A percentile compares a stretch with the other conserved stretches of the same genome.
These are phyloP conservation scores for Acridotheres tristis DNA, from an alignment of 2,797 vertebrate species.

Conservation along the genomic window DNA sequence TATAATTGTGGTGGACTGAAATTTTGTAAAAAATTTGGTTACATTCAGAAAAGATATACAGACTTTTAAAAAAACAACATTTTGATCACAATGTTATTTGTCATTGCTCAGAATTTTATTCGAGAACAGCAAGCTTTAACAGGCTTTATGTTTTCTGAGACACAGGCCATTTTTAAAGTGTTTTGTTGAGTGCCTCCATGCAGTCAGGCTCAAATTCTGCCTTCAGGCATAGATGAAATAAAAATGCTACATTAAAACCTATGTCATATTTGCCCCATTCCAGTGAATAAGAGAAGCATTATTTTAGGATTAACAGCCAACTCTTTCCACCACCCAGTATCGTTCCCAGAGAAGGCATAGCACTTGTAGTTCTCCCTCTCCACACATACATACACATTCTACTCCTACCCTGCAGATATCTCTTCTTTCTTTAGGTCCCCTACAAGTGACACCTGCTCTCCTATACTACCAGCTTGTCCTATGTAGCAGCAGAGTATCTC, in stretches of 20 bases:
- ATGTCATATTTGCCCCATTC: background rate
- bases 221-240: background rate
- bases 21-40: background rate
- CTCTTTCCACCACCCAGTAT: background rate
- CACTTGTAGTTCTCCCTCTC: background rate
- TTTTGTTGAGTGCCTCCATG: background rate
- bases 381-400: too few species aligned
- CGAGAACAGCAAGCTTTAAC: background rate
- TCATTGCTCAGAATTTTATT: background rate
- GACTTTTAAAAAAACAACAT: background rate
- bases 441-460: background rate
- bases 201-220: background rate
- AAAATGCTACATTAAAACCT: background rate
- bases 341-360: background rate
- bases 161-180: background rate
- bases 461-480: background rate
- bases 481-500: background rate
- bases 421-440: background rate
- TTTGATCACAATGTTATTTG: background rate
- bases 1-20: background rate
- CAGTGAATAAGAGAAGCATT: background rate
- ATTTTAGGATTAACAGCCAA: background rate
- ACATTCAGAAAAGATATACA: background rate
- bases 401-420: background rate
- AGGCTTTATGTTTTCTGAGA: background rate